Base-by-base conservation (phyloP, 2,888 invertebrate species). In the Acleris cristana region DNA sequence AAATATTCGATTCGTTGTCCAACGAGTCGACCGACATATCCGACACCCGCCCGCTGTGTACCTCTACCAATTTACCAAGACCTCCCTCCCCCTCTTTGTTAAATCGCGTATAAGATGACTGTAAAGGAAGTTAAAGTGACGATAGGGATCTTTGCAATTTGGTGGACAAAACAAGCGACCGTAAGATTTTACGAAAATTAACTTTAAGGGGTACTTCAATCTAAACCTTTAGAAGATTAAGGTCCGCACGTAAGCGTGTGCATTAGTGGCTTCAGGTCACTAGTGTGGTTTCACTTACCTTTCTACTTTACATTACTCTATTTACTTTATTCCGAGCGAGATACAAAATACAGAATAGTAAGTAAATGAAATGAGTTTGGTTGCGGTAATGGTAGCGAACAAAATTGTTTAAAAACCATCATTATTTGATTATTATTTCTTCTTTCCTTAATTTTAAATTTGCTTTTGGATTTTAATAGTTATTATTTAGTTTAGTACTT, bases 151-250 rank as follows among this genome's bases (percentile, higher is more conserved):
- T 69, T 64, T 26, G 55, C 48, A 70, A 63, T 59, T 51, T 76
- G 79, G 87, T 65, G 68, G 72, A 75, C 71, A 70, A 74, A 78
- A 82, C 79, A 81, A 78, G 81, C 80, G 78, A 85, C 84, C 82
- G 85, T 88, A 88, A 88, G 90, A 89, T 89, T 89, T 90, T 89
- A 90, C 84, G 88, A 88, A 90, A 90, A 90, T 91, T 90, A 90
- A 88, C 89, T 89, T 84, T 86, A 87, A 86, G 87, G 84, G 83
- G 80, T 80, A 86, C 88, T 88, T 85, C 84, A 88, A 77, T 88
- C 79, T 86, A 86, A 87, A 84, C 88, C 87, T 88, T 88, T 84
- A 78, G 81, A 76, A 86, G 87, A 88, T 89, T 88, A 86, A 78
- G 84, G 84, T 80, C 82, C 82, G 83, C 83, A 82, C 79, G 83